Evolutionary conservation across 2,888 invertebrate species (phyloP).

Genomic region (Chymomyza amoena): DNA sequence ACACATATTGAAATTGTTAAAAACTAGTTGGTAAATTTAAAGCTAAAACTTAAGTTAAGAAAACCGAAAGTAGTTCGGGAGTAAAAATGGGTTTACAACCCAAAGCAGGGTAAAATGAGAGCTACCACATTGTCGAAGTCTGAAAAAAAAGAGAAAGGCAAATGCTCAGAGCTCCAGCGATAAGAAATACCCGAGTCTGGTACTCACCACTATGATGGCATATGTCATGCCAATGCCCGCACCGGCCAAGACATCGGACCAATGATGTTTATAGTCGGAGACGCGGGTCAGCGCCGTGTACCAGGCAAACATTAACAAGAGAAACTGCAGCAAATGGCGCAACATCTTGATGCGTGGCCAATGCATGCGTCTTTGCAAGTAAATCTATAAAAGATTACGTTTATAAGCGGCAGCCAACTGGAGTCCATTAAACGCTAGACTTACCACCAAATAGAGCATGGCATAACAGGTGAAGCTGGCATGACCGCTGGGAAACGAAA

Average conservation of each 20-base stretch:
- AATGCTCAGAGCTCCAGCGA: not conserved
- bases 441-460: slow-evolving; percentile 91
- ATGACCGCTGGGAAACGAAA: slow-evolving; percentile 95
- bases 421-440: slow-evolving; percentile 73
- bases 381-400: slow-evolving; percentile 83
- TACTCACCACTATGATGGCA: slow-evolving; percentile 85
- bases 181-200: not conserved
- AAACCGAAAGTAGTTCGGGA: not conserved
- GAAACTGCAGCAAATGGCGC: slow-evolving; percentile 89
- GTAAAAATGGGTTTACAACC: slow-evolving; percentile 9
- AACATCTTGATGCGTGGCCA: slow-evolving; percentile 90
- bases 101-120: not conserved
- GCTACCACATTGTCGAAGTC: slow-evolving; percentile 64
- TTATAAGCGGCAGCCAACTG: not conserved
- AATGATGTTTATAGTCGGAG: slow-evolving; percentile 98
- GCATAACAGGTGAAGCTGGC: slow-evolving; percentile 92
- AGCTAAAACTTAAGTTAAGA: slow-evolving; percentile 10
- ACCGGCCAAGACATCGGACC: slow-evolving; percentile 96
- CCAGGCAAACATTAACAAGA: slow-evolving; percentile 88
- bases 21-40: not conserved
- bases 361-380: slow-evolving; percentile 91
- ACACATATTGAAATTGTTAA: slow-evolving; percentile 11
- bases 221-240: slow-evolving; percentile 83
- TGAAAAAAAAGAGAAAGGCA: slow-evolving; percentile 25
- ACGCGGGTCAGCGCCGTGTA: slow-evolving; percentile 92